These are phyloP conservation scores for Argyrosomus japonicus DNA, from an alignment of 2,113 vertebrate species.

Conservation along the genomic window DNA sequence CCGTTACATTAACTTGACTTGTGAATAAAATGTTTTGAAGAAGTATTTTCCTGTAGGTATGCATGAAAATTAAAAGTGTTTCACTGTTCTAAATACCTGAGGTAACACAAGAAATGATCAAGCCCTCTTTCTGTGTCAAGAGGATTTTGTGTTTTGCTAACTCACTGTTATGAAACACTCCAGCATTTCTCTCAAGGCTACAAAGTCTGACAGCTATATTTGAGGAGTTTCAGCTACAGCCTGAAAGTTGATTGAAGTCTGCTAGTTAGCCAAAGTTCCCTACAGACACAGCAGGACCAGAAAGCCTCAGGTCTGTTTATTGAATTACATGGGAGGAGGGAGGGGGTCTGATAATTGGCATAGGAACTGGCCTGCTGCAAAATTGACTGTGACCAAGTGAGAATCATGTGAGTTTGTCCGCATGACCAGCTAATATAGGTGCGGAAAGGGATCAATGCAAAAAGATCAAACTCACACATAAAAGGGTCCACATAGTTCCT, in stretches of 20 bases:
- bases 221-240: constrained; percentile 24
- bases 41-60: constrained; percentile 2
- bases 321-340: constrained; percentile 29
- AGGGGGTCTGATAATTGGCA: constrained; percentile 40
- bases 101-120: constrained; percentile 19
- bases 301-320: constrained; percentile 33
- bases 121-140: neutral
- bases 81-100: constrained; percentile 8
- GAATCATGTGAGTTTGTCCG: constrained; percentile 16
- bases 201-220: constrained; percentile 30
- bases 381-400: constrained; percentile 9
- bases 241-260: constrained; percentile 44
- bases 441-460: neutral
- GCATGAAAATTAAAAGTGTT: constrained; percentile 21
- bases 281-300: constrained; percentile 37
- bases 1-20: constrained; percentile 11
- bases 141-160: constrained; percentile 19
- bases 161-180: constrained; percentile 31
- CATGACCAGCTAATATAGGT: constrained; percentile 1
- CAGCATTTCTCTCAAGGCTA: constrained; percentile 16
- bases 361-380: constrained; percentile 22
- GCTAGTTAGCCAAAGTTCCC: constrained; percentile 33
- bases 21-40: neutral
- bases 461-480: neutral
- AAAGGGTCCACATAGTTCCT: neutral